These are phyloP conservation scores for Helicoverpa assulta DNA, from an alignment of 2,888 invertebrate genomes.

Conservation along the genomic window DNA sequence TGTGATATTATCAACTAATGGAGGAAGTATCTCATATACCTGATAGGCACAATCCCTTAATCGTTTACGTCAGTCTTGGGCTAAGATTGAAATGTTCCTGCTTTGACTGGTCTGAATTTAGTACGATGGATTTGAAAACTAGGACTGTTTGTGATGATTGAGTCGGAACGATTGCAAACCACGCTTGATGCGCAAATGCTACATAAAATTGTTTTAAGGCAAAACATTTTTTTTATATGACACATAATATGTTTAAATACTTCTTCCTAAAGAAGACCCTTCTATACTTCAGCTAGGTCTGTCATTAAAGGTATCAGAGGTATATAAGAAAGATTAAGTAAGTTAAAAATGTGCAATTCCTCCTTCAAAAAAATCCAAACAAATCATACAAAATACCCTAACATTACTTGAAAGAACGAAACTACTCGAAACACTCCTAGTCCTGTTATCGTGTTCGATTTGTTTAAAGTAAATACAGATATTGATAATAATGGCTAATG, in stretches of 20 bases:
- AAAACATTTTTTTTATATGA: too few relatives aligned
- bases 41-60: conserved; percentile 32
- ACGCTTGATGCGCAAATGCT: background rate
- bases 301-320: too few relatives aligned
- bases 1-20: conserved; percentile 36
- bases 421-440: conserved; percentile 10
- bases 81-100: background rate
- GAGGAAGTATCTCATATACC: conserved; percentile 23
- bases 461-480: conserved; percentile 44
- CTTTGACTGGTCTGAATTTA: too few relatives aligned
- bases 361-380: conserved; percentile 1
- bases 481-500: conserved; percentile 40
- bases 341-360: too few relatives aligned
- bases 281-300: too few relatives aligned
- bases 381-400: background rate
- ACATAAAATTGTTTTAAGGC: too few relatives aligned
- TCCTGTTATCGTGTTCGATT: conserved; percentile 45
- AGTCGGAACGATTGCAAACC: too few relatives aligned
- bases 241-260: too few relatives aligned
- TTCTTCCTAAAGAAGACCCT: too few relatives aligned
- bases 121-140: too few relatives aligned
- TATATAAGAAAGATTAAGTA: too few relatives aligned
- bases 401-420: conserved; percentile 21
- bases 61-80: conserved; percentile 43
- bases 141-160: too few relatives aligned